Evolutionary conservation across 2,797 vertebrate species (phyloP).

Genomic region (Acestrorhynchus altus): DNA sequence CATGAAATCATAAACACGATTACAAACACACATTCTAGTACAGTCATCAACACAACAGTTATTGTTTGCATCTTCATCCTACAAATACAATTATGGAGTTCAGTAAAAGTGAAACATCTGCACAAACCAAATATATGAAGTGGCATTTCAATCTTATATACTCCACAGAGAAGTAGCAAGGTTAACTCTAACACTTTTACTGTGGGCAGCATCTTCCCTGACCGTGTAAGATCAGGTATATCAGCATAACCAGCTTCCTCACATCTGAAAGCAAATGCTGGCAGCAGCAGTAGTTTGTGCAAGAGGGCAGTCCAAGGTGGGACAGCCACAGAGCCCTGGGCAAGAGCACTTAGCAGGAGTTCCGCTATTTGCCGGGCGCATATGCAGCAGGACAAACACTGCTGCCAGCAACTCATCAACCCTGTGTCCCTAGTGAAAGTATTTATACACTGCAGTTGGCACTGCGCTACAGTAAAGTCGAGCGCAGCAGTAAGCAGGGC

Average conservation of each 20-base stretch:
- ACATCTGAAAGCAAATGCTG: slow-evolving; percentile 14
- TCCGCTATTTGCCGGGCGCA: slow-evolving; percentile 25
- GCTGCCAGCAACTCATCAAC: slow-evolving; percentile 35
- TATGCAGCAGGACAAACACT: slow-evolving; percentile 47
- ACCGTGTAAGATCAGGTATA: background rate
- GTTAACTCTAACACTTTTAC: background rate
- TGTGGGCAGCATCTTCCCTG: background rate
- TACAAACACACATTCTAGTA: no score
- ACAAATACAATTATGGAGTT: no score
- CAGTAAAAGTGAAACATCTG: no score
- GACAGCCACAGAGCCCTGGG: slow-evolving; percentile 33
- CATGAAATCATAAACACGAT: no score
- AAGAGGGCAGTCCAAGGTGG: slow-evolving; percentile 30
- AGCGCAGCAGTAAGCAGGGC: slow-evolving; percentile 3
- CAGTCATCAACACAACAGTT: no score
- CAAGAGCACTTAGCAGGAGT: slow-evolving; percentile 35
- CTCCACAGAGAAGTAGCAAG: background rate
- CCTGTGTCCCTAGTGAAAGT: slow-evolving; percentile 26
- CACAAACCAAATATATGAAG: background rate
- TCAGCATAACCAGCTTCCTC: slow-evolving; percentile 31
- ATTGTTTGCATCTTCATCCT: no score
- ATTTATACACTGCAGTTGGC: slow-evolving; percentile 46
- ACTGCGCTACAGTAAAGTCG: background rate
- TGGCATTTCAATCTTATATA: background rate
- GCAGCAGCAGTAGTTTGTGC: background rate